Conservation (phyloP, 64 coral and sea anemone species). For the Stylophora pistillata region DNA sequence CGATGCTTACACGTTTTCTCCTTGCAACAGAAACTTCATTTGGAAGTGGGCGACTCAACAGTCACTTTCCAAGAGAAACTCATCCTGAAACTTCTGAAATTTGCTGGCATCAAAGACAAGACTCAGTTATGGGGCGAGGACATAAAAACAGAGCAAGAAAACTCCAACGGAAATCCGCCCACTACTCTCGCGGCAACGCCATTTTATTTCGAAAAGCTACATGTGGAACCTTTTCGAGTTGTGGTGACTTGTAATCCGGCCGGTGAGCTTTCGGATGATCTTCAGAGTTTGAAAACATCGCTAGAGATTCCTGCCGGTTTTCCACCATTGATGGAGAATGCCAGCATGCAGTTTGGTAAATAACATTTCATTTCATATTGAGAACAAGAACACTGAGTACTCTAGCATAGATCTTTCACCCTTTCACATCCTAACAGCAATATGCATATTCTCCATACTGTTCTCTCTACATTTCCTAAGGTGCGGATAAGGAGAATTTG, state of each 20-base stretch:
- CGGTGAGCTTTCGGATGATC: slow-evolving; percentile 63
- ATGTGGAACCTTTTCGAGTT: slow-evolving; percentile 48
- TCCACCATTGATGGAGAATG: slow-evolving; percentile 84
- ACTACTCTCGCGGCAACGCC: neutral
- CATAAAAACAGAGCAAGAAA: neutral
- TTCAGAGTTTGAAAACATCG: slow-evolving; percentile 65
- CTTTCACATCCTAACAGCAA: no score
- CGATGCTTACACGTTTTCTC: no score
- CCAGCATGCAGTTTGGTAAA: slow-evolving; percentile 80
- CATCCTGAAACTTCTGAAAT: slow-evolving; percentile 41
- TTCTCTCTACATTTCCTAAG: no score
- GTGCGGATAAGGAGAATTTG: no score
- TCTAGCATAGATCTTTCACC: no score
- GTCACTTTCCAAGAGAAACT: slow-evolving; percentile 38
- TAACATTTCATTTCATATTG: neutral
- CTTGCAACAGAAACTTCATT: slow-evolving; percentile 34
- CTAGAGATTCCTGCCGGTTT: slow-evolving; percentile 84
- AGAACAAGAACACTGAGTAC: no score
- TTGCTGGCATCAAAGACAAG: slow-evolving; percentile 50
- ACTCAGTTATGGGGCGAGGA: slow-evolving; percentile 46
- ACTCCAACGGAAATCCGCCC: neutral
- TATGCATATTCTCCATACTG: no score
- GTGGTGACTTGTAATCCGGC: slow-evolving; percentile 45
- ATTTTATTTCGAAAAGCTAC: slow-evolving; percentile 77
- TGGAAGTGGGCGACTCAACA: slow-evolving; percentile 17